Conservation (phyloP, 2,113 vertebrate species). For the Heterocephalus glaber region DNA sequence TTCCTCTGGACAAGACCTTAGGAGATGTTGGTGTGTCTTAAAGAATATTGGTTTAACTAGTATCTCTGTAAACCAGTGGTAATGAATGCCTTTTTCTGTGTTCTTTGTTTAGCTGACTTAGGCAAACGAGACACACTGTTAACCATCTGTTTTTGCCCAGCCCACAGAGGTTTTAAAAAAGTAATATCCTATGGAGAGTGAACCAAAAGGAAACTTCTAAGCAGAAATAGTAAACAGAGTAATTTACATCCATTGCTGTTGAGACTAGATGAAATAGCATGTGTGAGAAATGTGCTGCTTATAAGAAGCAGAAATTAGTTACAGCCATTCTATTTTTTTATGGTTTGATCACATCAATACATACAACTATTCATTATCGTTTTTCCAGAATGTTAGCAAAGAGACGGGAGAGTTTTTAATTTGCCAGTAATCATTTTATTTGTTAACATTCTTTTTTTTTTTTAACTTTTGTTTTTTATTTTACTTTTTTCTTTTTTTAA, state of each 20-base stretch:
- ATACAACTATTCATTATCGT: neutral
- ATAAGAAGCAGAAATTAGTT: neutral
- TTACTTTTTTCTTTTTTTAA: no score
- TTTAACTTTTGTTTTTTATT: no score
- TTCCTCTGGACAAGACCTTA: neutral
- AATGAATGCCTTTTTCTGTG: neutral
- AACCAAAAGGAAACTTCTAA: conserved; percentile 17
- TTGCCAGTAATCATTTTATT: neutral
- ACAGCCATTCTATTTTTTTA: neutral
- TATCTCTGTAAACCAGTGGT: neutral
- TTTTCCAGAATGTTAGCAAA: conserved; percentile 46
- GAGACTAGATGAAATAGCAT: neutral
- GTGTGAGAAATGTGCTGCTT: neutral
- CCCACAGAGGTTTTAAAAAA: neutral
- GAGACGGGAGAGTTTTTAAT: neutral
- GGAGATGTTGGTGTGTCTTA: neutral
- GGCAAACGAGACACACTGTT: conserved; percentile 5
- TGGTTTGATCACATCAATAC: neutral
- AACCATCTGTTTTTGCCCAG: neutral
- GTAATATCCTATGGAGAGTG: conserved; percentile 14
- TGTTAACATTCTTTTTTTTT: no score
- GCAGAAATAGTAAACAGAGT: conserved; percentile 9
- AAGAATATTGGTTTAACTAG: neutral
- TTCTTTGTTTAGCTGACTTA: neutral
- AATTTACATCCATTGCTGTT: neutral